A percentile compares a stretch with the other conserved stretches of the same genome.
These are phyloP conservation scores for Acleris sparsana DNA, from an alignment of 2,888 invertebrate genomes.

Conservation along the genomic window DNA sequence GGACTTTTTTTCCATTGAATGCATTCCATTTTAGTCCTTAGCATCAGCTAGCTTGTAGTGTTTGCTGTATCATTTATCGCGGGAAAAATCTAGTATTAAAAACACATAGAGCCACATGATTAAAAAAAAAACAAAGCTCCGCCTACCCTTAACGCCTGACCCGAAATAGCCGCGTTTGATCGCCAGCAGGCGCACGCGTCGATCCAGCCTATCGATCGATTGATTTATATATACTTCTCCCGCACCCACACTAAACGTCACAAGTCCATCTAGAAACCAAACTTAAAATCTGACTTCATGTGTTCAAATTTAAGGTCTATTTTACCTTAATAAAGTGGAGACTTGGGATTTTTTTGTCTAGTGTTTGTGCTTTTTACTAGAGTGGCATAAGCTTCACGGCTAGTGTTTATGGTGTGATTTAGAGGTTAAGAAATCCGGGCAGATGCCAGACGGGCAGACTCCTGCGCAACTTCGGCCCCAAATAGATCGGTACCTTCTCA, in stretches of 20 bases:
- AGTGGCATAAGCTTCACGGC: slow-evolving; percentile 39
- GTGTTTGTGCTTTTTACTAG: slow-evolving; percentile 17
- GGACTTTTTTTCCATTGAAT: too few relatives aligned
- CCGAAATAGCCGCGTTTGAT: slow-evolving; percentile 40
- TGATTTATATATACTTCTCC: slow-evolving; percentile 70
- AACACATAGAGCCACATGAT: background rate
- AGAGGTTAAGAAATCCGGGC: slow-evolving; percentile 45
- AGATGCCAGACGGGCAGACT: slow-evolving; percentile 33
- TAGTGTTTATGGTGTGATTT: slow-evolving; percentile 53
- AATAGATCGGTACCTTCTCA: slow-evolving; percentile 18
- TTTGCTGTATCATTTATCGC: too few relatives aligned
- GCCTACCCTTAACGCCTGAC: slow-evolving; percentile 35
- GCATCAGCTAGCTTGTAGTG: too few relatives aligned
- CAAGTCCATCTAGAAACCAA: slow-evolving; percentile 19
- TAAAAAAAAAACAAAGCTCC: slow-evolving; percentile 7
- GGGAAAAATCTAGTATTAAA: too few relatives aligned
- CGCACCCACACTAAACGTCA: slow-evolving; percentile 35
- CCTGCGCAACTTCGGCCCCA: slow-evolving; percentile 9
- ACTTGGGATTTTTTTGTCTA: slow-evolving; percentile 8
- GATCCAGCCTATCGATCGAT: slow-evolving; percentile 65
- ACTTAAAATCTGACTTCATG: slow-evolving; percentile 30
- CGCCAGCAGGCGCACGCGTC: slow-evolving; percentile 38
- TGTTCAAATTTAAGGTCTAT: background rate
- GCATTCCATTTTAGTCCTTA: too few relatives aligned
- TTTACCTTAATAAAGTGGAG: slow-evolving; percentile 21